Evolutionary conservation across 1,140 invertebrate genomes (phyloP), one percentile per base, ranked within the genome.

Genomic region (Platyscapa corneri): DNA sequence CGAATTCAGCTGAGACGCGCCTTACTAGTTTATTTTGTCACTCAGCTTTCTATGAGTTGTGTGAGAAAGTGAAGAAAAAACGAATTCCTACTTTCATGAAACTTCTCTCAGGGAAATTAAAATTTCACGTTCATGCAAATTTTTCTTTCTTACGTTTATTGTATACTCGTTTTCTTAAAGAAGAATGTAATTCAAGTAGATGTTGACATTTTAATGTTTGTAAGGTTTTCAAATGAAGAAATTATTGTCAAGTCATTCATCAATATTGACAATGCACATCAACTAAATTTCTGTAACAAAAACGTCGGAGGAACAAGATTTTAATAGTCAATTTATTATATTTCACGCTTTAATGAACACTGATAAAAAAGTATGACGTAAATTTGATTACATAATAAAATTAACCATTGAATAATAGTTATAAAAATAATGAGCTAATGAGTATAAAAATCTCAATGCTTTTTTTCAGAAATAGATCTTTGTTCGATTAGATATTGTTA

Each of bases 31-130:
- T 7, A 34, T 67, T 34, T 67, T 16, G 65, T 67, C 65, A 18
- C 49, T 30, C 49, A 42, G 20, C 79, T 81, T 81, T 81, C 42
- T 42, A 81, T 53, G 20, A 72, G 14, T 74, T 76, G 34, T 75
- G 72, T 64, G 82, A 83, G 82, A 83, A 83, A 83, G 82, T 83
- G 82, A 34, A 12, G 53, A 32, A 64, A 32, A 65, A 70, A n/a
- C 20, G 27, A n/a, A 32, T 67, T 81, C 37, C 27, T 20, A 34
- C 37, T 46, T 34, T 39, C 70, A 49, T 75, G 56, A 64, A 56
- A 75, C 53, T 74, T 74, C 34, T 67, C 34, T 27, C 46, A 30
- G 37, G 6, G 34, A 83, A 65, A 65, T 60, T 74, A 77, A 74
- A 72, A 67, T 83, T 77, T 77, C 74, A 34, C 74, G 70, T 60